Evolutionary conservation across 2,888 invertebrate genomes (phyloP).

Genomic region (Zygothrica quintamaculata): DNA sequence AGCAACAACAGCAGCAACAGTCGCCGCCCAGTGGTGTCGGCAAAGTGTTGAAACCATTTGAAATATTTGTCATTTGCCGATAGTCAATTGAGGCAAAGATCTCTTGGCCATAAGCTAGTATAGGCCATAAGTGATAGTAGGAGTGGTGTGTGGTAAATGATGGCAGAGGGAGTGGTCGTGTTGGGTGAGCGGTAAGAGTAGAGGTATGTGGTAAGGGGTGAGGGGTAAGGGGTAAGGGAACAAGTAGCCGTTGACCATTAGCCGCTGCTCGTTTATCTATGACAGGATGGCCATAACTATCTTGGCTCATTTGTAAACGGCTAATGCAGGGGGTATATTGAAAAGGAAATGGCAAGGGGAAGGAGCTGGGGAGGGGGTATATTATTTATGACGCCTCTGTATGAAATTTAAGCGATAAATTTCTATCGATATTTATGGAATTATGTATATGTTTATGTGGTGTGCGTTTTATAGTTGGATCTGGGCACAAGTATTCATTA

Average conservation of each 20-base stretch:
- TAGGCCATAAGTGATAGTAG: too few relatives aligned
- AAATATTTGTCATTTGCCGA: slow-evolving; percentile 80
- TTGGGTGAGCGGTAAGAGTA: too few relatives aligned
- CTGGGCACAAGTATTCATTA: too few relatives aligned
- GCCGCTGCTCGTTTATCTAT: slow-evolving; percentile 67
- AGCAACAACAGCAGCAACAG: too few relatives aligned
- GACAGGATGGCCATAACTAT: slow-evolving; percentile 66
- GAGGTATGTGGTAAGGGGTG: too few relatives aligned
- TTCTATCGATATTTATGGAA: slow-evolving; percentile 55
- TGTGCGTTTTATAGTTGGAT: too few relatives aligned
- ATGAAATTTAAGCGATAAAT: slow-evolving; percentile 41
- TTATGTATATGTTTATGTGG: too few relatives aligned
- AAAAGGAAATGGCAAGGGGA: background rate
- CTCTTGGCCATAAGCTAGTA: too few relatives aligned
- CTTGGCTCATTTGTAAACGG: slow-evolving; percentile 67
- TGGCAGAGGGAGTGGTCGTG: background rate
- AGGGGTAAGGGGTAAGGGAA: background rate
- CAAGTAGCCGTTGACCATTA: slow-evolving; percentile 42
- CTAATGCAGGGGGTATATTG: background rate
- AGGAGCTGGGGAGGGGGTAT: slow-evolving; percentile 2
- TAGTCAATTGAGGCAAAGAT: slow-evolving; percentile 37
- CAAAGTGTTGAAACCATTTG: slow-evolving; percentile 81
- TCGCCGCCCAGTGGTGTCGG: slow-evolving; percentile 42
- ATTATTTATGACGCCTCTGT: slow-evolving; percentile 48
- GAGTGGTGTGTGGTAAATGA: too few relatives aligned